phyloP scores from a whole-genome alignment of 1,140 invertebrate genomes.

The Tetragnatha versicolor region DNA sequence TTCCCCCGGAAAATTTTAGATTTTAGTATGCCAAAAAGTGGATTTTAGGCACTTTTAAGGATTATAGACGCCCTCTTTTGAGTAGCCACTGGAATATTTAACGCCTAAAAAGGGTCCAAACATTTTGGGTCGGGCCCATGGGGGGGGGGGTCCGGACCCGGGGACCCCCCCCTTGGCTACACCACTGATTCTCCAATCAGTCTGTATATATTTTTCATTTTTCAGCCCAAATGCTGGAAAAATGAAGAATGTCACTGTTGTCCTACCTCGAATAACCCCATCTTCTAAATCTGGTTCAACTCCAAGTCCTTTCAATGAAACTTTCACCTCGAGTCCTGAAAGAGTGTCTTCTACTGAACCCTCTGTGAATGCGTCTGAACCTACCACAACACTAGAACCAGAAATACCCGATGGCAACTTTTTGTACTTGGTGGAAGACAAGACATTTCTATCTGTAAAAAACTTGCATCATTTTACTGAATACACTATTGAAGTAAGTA shows the following conservation, averaged over 20 bases:
- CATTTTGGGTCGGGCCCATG: too few species aligned
- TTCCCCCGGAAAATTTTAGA: too few species aligned
- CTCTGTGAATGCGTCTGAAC: constrained; percentile 2
- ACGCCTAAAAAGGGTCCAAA: too few species aligned
- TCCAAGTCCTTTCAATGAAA: constrained; percentile 2
- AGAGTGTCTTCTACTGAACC: not conserved
- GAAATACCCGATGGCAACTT: not conserved
- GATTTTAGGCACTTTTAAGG: too few species aligned
- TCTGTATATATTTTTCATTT: not conserved
- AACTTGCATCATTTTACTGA: constrained; percentile 66
- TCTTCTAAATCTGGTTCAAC: not conserved
- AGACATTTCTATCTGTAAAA: constrained; percentile 58
- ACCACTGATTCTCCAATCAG: too few species aligned
- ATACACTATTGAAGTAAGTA: constrained; percentile 66
- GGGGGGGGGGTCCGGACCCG: too few species aligned
- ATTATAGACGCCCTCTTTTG: too few species aligned
- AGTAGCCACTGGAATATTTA: too few species aligned
- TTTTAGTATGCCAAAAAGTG: too few species aligned
- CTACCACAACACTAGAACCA: not conserved
- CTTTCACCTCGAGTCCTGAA: not conserved
- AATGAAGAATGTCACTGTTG: constrained; percentile 9
- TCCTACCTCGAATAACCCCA: not conserved
- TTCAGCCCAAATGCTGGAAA: constrained; percentile 33
- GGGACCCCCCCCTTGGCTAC: too few species aligned
- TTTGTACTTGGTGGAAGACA: constrained; percentile 21